These are phyloP conservation scores for Perizoma flavofasciatum DNA, from an alignment of 2,888 invertebrate species.

Conservation along the genomic window DNA sequence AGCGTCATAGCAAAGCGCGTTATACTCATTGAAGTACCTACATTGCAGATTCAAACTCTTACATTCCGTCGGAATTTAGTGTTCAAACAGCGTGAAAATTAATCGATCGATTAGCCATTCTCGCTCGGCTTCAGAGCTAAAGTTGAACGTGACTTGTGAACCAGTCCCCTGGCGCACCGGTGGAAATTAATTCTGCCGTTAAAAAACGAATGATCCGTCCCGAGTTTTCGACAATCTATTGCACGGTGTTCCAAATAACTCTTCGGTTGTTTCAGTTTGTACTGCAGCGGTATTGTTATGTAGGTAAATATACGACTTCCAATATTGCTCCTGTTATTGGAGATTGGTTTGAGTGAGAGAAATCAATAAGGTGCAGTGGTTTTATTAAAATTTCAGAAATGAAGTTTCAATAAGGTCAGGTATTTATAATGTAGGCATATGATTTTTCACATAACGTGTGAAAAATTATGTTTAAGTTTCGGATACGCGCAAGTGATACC, in stretches of 20 bases:
- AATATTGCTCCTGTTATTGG: constrained; percentile 48
- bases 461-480: no score
- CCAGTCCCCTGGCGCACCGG: constrained; percentile 60
- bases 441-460: no score
- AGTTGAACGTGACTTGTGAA: constrained; percentile 73
- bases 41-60: constrained; percentile 51
- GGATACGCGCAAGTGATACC: no score
- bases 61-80: constrained; percentile 62
- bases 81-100: constrained; percentile 77
- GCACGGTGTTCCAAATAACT: constrained; percentile 52
- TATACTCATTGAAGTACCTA: neutral
- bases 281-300: constrained; percentile 37
- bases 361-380: constrained; percentile 28
- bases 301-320: constrained; percentile 45
- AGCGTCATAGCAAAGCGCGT: constrained; percentile 10
- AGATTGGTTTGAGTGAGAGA: constrained; percentile 29
- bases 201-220: constrained; percentile 56
- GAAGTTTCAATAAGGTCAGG: neutral
- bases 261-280: constrained; percentile 48
- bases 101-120: constrained; percentile 80
- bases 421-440: no score
- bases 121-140: constrained; percentile 68
- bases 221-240: constrained; percentile 63
- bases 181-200: constrained; percentile 71
- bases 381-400: constrained; percentile 14